Percentiles rank a stretch among this genome's conserved stretches.
Evolutionary conservation across 1,140 invertebrate species (phyloP).

Genomic region (Phthorimaea operculella): DNA sequence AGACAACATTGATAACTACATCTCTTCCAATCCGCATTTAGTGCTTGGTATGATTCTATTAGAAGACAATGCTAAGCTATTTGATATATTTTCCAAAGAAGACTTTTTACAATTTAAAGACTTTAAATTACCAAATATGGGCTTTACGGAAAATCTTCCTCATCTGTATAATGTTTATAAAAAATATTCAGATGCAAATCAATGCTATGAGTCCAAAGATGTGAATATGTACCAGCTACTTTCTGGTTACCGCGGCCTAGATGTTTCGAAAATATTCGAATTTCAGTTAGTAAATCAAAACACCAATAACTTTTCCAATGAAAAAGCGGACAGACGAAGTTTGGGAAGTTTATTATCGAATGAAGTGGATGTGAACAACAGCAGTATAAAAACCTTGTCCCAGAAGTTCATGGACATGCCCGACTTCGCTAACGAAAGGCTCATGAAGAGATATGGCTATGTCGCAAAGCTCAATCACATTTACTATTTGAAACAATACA

Average conservation of each 20-base stretch:
- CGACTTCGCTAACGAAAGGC: conserved; percentile 67
- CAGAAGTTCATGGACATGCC: conserved; percentile 66
- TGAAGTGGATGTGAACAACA: conserved; percentile 38
- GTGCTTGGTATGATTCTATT: conserved; percentile 60
- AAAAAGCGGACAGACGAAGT: conserved; percentile 55
- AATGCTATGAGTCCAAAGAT: conserved; percentile 52
- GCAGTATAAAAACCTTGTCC: conserved; percentile 38
- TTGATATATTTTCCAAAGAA: conserved; percentile 61
- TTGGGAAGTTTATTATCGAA: conserved; percentile 55
- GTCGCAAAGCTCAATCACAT: conserved; percentile 71
- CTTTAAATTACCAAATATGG: conserved; percentile 53
- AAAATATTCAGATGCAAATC: conserved; percentile 43
- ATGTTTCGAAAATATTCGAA: conserved; percentile 69
- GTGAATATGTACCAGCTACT: conserved; percentile 70
- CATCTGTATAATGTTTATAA: conserved; percentile 61
- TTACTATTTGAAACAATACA: conserved; percentile 73
- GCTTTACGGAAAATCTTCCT: conserved; percentile 55
- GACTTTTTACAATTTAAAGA: conserved; percentile 55
- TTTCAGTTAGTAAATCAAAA: conserved; percentile 63
- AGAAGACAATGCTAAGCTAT: conserved; percentile 53
- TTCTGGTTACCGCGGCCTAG: conserved; percentile 68
- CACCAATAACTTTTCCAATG: conserved; percentile 31
- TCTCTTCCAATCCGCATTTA: conserved; percentile 57
- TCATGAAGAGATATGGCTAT: conserved; percentile 71
- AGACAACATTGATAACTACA: conserved; percentile 52